These are phyloP conservation scores for Synergus laeviventris DNA, from an alignment of 2,888 invertebrate species.

Conservation along the genomic window DNA sequence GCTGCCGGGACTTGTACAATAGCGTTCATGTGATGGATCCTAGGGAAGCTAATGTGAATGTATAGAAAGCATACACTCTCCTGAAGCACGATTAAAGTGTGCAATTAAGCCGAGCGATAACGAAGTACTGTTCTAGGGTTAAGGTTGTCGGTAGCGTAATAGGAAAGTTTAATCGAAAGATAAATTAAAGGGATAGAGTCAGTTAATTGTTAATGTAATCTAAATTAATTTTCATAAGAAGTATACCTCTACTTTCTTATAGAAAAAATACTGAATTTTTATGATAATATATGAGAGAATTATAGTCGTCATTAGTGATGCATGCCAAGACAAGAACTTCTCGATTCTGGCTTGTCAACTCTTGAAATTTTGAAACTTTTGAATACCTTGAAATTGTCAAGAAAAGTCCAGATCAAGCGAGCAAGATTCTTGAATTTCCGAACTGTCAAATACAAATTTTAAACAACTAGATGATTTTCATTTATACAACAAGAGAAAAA, in stretches of 20 bases:
- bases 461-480: too few relatives aligned
- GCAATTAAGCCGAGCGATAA: constrained; percentile 46
- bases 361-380: too few relatives aligned
- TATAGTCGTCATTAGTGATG: too few relatives aligned
- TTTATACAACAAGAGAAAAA: too few relatives aligned
- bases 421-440: too few relatives aligned
- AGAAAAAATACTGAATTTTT: not conserved
- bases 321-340: too few relatives aligned
- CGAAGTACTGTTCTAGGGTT: constrained; percentile 41
- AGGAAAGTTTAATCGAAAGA: not conserved
- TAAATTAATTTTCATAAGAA: not conserved
- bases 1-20: constrained; percentile 46
- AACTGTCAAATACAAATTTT: too few relatives aligned
- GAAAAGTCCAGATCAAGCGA: too few relatives aligned
- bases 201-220: not conserved
- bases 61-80: constrained; percentile 51
- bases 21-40: constrained; percentile 44
- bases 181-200: constrained; percentile 7
- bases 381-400: too few relatives aligned
- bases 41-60: constrained; percentile 30
- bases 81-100: constrained; percentile 46
- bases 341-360: too few relatives aligned
- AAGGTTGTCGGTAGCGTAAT: not conserved
- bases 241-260: not conserved
- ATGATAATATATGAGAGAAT: too few relatives aligned